phyloP scores from a whole-genome alignment of 2,113 vertebrate species.

The Anas platyrhynchos region DNA sequence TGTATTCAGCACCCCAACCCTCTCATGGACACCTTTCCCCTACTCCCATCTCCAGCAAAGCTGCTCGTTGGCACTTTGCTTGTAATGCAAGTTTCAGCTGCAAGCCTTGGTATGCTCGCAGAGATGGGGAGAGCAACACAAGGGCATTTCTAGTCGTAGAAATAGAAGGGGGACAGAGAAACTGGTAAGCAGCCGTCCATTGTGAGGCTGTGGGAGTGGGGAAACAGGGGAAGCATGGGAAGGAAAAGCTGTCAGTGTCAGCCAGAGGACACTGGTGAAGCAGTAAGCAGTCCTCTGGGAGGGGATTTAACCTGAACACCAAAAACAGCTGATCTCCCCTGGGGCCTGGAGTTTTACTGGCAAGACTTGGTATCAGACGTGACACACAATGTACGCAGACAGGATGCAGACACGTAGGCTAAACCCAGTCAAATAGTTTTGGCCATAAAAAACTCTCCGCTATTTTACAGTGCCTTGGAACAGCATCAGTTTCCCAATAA shows the following conservation, averaged over 20 bases:
- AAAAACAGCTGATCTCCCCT: rapidly evolving
- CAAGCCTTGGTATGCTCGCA: neutral
- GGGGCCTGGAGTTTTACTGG: neutral
- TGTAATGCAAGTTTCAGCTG: neutral
- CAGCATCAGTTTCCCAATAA: neutral
- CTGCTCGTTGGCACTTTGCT: neutral
- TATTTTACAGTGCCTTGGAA: neutral
- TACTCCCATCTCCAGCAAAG: neutral
- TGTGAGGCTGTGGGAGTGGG: neutral
- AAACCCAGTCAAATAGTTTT: neutral
- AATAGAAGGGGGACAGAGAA: neutral
- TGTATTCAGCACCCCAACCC: neutral
- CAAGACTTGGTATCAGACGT: neutral
- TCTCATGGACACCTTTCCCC: neutral
- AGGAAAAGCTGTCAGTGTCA: neutral
- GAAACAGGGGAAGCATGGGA: neutral
- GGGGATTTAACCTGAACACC: neutral
- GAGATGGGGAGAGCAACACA: neutral
- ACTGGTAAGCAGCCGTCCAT: rapidly evolving
- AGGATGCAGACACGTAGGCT: neutral
- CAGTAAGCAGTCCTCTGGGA: neutral
- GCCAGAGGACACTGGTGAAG: neutral
- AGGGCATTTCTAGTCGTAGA: neutral
- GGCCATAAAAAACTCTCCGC: neutral
- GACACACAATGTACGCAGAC: neutral